Evolutionary conservation across 2,797 vertebrate genomes (phyloP), one percentile per base, ranked within the genome.

Genomic region (Helostoma temminkii): DNA sequence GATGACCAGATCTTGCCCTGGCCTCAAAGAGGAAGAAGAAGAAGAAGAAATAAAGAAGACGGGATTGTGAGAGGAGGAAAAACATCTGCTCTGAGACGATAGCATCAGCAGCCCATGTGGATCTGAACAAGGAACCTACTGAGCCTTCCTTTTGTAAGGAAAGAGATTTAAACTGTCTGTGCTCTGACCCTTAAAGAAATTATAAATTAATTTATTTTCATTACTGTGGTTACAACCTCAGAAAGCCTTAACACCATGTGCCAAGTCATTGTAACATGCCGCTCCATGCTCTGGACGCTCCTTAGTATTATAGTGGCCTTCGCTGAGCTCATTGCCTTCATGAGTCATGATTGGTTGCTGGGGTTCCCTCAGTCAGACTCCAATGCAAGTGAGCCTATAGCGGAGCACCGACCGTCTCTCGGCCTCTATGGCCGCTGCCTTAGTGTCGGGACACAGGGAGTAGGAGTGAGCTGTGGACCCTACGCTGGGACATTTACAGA

Each of bases 211-310:
- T 0, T 0, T 25, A 11, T 49, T 19, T 47, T 63, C 60, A 2
- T 57, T 26, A 30, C 43, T 30, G 37, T 48, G 49, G 48, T 45
- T 28, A 26, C 15, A 19, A 25, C 52, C 34, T 63, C 39, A 52
- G 9, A 59, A 42, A 70, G 55, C 37, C 26, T 39, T 12, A 45
- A 16, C 94, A 91, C 91, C 93, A 99, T 99, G 98, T 99, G 97
- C 94, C 97, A 98, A 91, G 97, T 99, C 74, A 99, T 99, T 69
- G 96, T 99, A 75, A 99, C 98, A 0, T 99, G 97, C 77, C 96
- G 98, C 83, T 99, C 98, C 1, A 97, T 99, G 97, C 95, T 99
- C 8, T 99, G 98, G 98, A 99, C 96, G 9, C 94, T 99, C 57
- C 94, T 99, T 91, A 99, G 98, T 62, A 98, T 99, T 8, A 86